Evolutionary conservation across 2,113 vertebrate species (phyloP), one percentile per base, ranked within the genome.

Genomic region (Anarrhichthys ocellatus): DNA sequence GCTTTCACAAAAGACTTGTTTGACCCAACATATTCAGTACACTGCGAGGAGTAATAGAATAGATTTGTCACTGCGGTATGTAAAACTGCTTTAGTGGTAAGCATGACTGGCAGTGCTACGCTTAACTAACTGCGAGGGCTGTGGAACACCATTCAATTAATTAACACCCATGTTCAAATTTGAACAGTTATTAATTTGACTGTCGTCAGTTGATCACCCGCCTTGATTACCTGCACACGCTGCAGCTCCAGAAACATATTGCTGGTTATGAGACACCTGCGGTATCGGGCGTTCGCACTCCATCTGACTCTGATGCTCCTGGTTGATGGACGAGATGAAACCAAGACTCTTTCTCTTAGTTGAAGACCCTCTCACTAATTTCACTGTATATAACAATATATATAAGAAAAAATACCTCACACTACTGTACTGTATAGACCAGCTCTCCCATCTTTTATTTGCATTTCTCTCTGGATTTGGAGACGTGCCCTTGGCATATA

Each of bases 101-200:
- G 74, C 18, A 22, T 70, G 70, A 32, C 71, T 80, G 66, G 66
- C 44, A 46, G 86, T 48, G 34, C 65, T 71, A 71, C 6, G 36
- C 78, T 78, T 58, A 73, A 72, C 46, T 74, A 61, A 71, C 71
- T 42, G 73, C 65, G 17, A 79, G 50, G 32, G 34, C 70, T 44
- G 36, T 78, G 70, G 68, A 83, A 88, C 83, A 68, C 61, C 44
- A 22, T 87, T 84, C 52, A 62, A 59, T 85, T 86, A 81, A 92
- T 90, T 80, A 87, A 81, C 50, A 56, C 20, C 58, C 52, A 48
- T 92, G 88, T 88, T 89, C 48, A 82, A 73, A 86, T 88, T 81
- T 82, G 71, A 92, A 63, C 75, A 68, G 78, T 79, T 84, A 80
- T 85, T 91, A 80, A 89, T 87, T 85, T 81, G 72, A 87, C 75